Percentiles rank a stretch among this genome's conserved stretches.
These are phyloP conservation scores for Eristalinus aeneus DNA, from an alignment of 2,888 invertebrate genomes.

Conservation along the genomic window DNA sequence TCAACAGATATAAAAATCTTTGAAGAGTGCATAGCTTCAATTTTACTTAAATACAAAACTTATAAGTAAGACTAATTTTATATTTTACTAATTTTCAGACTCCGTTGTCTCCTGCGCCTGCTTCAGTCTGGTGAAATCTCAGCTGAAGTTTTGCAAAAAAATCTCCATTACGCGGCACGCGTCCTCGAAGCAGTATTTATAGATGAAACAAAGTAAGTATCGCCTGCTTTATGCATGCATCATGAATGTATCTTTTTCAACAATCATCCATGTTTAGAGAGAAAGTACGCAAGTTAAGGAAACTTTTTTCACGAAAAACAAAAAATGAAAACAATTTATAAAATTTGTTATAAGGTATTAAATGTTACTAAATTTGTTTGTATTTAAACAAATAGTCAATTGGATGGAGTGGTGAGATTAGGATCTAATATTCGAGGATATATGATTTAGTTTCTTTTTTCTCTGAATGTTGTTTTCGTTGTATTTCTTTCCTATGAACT, in stretches of 20 bases:
- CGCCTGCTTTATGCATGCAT: conserved; percentile 34
- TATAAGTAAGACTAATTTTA: background rate
- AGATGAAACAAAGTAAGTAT: conserved; percentile 95
- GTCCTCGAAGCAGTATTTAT: conserved; percentile 96
- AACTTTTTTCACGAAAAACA: background rate
- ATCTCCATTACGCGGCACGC: conserved; percentile 95
- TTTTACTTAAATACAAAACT: too few species aligned
- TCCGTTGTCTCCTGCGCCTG: conserved; percentile 94
- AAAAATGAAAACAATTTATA: background rate
- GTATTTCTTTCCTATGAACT: conserved; percentile 31
- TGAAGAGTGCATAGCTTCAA: too few species aligned
- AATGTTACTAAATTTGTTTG: conserved; percentile 30
- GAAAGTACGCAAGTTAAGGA: conserved; percentile 26
- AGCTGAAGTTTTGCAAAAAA: conserved; percentile 93
- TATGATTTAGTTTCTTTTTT: conserved; percentile 1
- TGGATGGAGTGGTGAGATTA: conserved; percentile 68
- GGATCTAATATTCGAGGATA: conserved; percentile 21
- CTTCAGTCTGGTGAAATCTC: conserved; percentile 93
- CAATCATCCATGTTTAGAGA: conserved; percentile 30
- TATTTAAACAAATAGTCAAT: conserved; percentile 40
- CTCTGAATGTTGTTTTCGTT: background rate
- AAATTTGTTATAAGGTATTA: conserved; percentile 20
- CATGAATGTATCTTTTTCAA: conserved; percentile 25
- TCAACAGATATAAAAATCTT: too few species aligned
- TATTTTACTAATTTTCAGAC: conserved; percentile 83